Conservation (phyloP, 2,113 vertebrate species). For the Hypomesus transpacificus region DNA sequence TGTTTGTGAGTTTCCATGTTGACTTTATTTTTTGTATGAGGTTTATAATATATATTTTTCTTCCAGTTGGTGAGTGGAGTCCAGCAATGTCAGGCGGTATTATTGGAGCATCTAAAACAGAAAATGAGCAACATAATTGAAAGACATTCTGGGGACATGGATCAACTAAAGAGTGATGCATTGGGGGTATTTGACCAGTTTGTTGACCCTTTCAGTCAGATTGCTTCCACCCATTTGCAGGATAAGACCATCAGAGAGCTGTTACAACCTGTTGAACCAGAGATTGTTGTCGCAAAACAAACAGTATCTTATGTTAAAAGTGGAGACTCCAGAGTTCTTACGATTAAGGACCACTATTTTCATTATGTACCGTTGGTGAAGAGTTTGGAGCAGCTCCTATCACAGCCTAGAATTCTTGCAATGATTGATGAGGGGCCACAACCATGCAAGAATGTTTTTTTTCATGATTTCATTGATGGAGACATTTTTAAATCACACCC, state of each 20-base stretch:
- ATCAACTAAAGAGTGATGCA: neutral
- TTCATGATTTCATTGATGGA: conserved; percentile 24
- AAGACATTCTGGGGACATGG: conserved; percentile 22
- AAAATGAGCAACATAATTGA: conserved; percentile 25
- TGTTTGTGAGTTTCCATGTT: too few relatives aligned
- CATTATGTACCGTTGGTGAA: conserved; percentile 31
- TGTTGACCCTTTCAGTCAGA: neutral
- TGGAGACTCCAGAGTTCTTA: conserved; percentile 16
- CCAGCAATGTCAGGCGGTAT: conserved; percentile 36
- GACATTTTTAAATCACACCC: conserved; percentile 43
- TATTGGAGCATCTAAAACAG: conserved; percentile 36
- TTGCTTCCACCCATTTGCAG: neutral
- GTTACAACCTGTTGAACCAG: neutral
- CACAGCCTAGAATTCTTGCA: conserved; percentile 11
- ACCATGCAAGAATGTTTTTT: conserved; percentile 18
- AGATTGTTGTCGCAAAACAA: neutral
- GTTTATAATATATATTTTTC: too few relatives aligned
- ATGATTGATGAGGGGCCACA: conserved; percentile 19
- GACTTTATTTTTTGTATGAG: neutral
- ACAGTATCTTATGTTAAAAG: conserved; percentile 1
- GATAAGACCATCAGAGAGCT: neutral
- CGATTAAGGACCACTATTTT: conserved; percentile 11
- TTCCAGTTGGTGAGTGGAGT: conserved; percentile 27
- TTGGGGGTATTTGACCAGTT: neutral
- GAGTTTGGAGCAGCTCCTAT: conserved; percentile 45